Base-by-base conservation (phyloP, 2,113 vertebrate genomes). In the Theristicus caerulescens region DNA sequence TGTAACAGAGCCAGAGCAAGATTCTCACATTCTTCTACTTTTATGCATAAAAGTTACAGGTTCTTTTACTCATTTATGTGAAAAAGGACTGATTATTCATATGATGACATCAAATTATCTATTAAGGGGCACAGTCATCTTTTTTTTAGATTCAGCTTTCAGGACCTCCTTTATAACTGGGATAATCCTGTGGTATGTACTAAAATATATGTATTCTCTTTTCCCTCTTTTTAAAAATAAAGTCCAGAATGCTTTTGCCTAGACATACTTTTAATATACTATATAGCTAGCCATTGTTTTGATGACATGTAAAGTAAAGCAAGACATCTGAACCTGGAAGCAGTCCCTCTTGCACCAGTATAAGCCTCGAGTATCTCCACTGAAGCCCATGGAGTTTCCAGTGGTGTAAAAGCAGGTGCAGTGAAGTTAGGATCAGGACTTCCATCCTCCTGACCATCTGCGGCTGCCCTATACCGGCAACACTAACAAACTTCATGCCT, bases 181-280 rank as follows among this genome's bases (percentile, higher is more conserved):
- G 47, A 82, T 84, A 76, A 82, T 76, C 83, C 89, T 79, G 62
- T 44, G 73, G 73, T 64, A 73, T 24, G 11, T 86, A 96, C 49
- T 90, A 92, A 96, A 93, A 94, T 94, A 92, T 55, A 83, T 7
- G 31, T 64, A 27, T 81, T 88, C 10, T 78, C 27, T 86, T 85
- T 88, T 86, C 62, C 40, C 9, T 81, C 47, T 78, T 90, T 86
- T 95, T 16, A 87, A 96, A 97, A 97, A 96, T 86, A 92, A 82
- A 80, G 24, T 65, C 66, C 11, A 5, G 65, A 72, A 87, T 82
- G 49, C 31, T 86, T 92, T 82, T 88, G 42, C 49, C 70, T 76
- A 89, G 61, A 72, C 32, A 9, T 84, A 44, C 21, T 78, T 82
- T 71, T 78, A 55, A 89, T 69, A 87, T 25, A 85, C 29, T 38